These are phyloP conservation scores for Meloidogyne chitwoodi DNA, from an alignment of 1,140 invertebrate genomes.

Conservation along the genomic window DNA sequence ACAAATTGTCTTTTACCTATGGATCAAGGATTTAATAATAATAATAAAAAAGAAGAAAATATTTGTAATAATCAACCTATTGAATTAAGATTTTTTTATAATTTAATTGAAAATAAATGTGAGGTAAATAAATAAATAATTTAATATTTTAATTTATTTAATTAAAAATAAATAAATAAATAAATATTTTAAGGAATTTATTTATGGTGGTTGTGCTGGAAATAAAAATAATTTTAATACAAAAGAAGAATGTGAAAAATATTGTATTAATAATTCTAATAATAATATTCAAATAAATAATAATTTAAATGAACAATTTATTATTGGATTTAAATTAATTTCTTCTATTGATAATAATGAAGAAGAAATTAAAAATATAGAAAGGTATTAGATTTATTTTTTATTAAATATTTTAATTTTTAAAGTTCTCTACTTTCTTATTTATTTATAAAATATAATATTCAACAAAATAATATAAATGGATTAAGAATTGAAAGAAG, in stretches of 20 bases:
- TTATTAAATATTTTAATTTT: not conserved
- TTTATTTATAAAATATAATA: not conserved
- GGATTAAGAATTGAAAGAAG: not conserved
- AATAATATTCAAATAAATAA: not conserved
- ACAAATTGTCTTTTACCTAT: not conserved
- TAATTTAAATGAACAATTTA: not conserved
- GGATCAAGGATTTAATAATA: not conserved
- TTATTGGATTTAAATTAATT: not conserved
- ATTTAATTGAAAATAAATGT: slow-evolving; percentile 4
- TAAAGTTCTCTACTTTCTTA: not conserved
- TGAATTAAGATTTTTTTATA: slow-evolving; percentile 9
- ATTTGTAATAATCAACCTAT: not conserved
- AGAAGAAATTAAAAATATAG: not conserved
- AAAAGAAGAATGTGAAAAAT: slow-evolving; percentile 6
- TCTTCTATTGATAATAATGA: not conserved
- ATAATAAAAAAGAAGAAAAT: not conserved
- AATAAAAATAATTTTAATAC: slow-evolving; percentile 16
- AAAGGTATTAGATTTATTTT: not conserved
- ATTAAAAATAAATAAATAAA: not conserved
- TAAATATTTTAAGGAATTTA: not conserved
- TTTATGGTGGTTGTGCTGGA: slow-evolving; percentile 14
- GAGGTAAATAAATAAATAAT: not conserved
- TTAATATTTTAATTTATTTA: too few relatives aligned
- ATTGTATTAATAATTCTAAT: not conserved
- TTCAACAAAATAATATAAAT: not conserved